phyloP scores from a whole-genome alignment of 2,113 vertebrate species.

The Cyanistes caeruleus region DNA sequence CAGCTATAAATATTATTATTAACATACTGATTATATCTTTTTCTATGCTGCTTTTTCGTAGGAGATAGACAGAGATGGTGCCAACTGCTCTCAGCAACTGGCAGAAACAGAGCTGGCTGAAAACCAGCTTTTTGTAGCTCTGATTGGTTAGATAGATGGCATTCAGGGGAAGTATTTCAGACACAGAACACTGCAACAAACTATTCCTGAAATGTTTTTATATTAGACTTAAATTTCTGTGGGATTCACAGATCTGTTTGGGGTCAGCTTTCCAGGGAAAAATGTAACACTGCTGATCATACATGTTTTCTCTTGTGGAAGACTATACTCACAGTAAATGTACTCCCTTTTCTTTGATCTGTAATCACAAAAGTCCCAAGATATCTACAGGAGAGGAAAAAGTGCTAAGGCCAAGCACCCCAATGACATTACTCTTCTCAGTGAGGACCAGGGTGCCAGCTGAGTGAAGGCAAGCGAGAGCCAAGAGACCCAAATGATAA shows the following conservation, averaged over 20 bases:
- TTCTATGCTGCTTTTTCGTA: not conserved
- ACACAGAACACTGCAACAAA: not conserved
- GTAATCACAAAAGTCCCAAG: not conserved
- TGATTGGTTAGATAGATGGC: not conserved
- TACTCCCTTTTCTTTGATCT: not conserved
- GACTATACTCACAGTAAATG: not conserved
- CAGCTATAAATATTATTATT: constrained; percentile 45
- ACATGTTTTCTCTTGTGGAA: not conserved
- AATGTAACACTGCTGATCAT: not conserved
- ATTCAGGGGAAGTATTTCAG: not conserved
- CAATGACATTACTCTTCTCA: not conserved
- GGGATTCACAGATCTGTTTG: not conserved
- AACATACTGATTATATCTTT: constrained; percentile 21
- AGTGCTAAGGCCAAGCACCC: not conserved
- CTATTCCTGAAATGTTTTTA: not conserved
- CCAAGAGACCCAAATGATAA: not conserved
- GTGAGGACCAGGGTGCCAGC: not conserved
- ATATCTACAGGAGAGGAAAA: not conserved
- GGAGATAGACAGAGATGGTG: constrained; percentile 39
- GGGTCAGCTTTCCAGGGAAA: not conserved
- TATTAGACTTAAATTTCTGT: not conserved
- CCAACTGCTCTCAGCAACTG: constrained; percentile 34
- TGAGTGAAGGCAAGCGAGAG: not conserved
- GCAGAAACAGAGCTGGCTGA: constrained; percentile 38
- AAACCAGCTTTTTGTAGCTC: constrained; percentile 25